These are phyloP conservation scores for Tetramorium parvispinum DNA, from an alignment of 1,140 invertebrate genomes.

Conservation along the genomic window DNA sequence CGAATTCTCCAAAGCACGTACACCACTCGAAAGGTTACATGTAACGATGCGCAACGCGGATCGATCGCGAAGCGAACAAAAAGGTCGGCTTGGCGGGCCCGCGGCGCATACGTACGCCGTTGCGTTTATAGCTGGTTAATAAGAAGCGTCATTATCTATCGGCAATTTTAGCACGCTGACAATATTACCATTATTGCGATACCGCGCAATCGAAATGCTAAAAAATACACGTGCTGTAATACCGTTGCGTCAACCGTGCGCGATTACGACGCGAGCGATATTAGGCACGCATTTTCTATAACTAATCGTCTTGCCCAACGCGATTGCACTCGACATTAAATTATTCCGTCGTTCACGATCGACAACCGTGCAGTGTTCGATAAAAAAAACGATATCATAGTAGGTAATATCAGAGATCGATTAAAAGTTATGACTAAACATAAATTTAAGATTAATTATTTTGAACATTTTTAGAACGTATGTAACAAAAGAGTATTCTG, in stretches of 20 bases:
- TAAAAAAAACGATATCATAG: slow-evolving; percentile 13
- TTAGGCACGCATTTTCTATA: slow-evolving; percentile 67
- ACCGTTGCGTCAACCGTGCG: slow-evolving; percentile 63
- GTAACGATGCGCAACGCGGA: slow-evolving; percentile 35
- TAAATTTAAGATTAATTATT: not conserved
- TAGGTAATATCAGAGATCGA: not conserved
- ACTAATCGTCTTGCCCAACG: slow-evolving; percentile 62
- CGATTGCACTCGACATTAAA: slow-evolving; percentile 40
- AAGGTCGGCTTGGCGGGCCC: slow-evolving; percentile 30
- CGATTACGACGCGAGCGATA: slow-evolving; percentile 46
- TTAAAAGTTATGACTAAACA: not conserved
- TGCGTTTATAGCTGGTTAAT: slow-evolving; percentile 50
- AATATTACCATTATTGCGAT: slow-evolving; percentile 50
- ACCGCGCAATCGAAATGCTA: slow-evolving; percentile 32
- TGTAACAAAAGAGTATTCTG: not conserved
- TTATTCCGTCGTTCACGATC: slow-evolving; percentile 54
- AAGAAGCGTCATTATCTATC: slow-evolving; percentile 52
- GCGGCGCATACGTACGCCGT: slow-evolving; percentile 1
- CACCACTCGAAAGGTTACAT: slow-evolving; percentile 41
- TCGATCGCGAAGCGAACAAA: slow-evolving; percentile 48
- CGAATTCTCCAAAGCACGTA: slow-evolving; percentile 26
- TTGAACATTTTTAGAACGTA: not conserved
- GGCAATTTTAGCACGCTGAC: slow-evolving; percentile 27
- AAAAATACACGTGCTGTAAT: slow-evolving; percentile 49
- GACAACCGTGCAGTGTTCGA: not conserved